Conservation (phyloP, 2,797 vertebrate species). For the Myotis pilosus region DNA sequence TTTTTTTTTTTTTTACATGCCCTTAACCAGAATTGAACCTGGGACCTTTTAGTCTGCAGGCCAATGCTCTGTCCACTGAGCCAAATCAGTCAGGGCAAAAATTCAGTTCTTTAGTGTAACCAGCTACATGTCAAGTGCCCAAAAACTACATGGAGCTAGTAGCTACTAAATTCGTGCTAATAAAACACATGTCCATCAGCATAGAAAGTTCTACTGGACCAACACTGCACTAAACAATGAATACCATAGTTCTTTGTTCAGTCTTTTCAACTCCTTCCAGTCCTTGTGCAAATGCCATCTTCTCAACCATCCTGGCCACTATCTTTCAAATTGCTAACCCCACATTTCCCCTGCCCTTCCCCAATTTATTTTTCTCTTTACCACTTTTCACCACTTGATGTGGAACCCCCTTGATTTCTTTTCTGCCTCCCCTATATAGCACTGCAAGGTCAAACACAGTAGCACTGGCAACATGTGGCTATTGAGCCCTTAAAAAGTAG, state of each 20-base stretch:
- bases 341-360: neutral
- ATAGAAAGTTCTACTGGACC: neutral
- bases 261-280: neutral
- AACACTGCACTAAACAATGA: neutral
- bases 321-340: neutral
- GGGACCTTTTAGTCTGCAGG: too few relatives aligned
- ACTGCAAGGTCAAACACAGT: neutral
- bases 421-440: neutral
- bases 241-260: neutral
- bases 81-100: neutral
- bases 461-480: neutral
- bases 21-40: too few relatives aligned
- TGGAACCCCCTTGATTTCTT: neutral
- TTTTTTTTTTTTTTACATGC: neutral
- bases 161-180: neutral
- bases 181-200: neutral
- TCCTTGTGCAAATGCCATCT: neutral
- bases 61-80: too few relatives aligned
- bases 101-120: neutral
- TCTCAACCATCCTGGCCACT: neutral
- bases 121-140: neutral
- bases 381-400: neutral
- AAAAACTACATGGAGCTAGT: neutral
- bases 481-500: neutral
- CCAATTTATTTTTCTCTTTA: constrained; percentile 19